These are phyloP conservation scores for Halcyon leucocephala DNA, from an alignment of 2,797 vertebrate genomes.

Conservation along the genomic window DNA sequence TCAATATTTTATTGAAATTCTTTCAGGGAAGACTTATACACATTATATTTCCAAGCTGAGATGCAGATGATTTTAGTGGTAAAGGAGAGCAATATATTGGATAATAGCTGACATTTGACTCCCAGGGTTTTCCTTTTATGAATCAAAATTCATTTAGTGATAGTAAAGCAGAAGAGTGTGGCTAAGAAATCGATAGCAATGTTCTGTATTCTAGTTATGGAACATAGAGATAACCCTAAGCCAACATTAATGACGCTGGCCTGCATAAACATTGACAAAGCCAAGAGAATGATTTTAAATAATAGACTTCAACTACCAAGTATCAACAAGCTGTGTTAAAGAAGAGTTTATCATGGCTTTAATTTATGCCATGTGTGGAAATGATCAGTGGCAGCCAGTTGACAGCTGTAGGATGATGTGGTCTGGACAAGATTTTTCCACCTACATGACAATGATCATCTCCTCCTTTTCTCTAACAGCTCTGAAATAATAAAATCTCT, in stretches of 20 bases:
- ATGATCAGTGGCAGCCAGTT: background rate
- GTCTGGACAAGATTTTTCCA: background rate
- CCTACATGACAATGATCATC: background rate
- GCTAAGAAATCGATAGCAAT: conserved; percentile 73
- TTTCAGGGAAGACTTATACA: conserved; percentile 69
- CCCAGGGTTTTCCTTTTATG: conserved; percentile 70
- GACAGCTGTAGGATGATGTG: background rate
- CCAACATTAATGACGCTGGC: conserved; percentile 70
- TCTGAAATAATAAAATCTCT: background rate
- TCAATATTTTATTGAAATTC: conserved; percentile 81
- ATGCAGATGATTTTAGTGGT: conserved; percentile 69
- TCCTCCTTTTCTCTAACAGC: background rate
- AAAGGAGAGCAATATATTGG: conserved; percentile 72
- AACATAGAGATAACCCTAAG: conserved; percentile 66
- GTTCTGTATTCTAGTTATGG: conserved; percentile 67
- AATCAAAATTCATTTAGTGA: conserved; percentile 79
- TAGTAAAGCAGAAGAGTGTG: conserved; percentile 63
- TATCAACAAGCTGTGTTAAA: conserved; percentile 73
- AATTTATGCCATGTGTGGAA: background rate
- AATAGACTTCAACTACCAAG: conserved; percentile 78
- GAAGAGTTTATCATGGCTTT: conserved; percentile 60
- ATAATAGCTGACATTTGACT: conserved; percentile 76
- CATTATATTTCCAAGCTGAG: conserved; percentile 71
- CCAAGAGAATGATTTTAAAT: conserved; percentile 79
- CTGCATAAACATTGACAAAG: conserved; percentile 72